Percentiles rank a stretch among this genome's conserved stretches.
These are phyloP conservation scores for Plutomurus gul DNA, from an alignment of 1,140 invertebrate genomes.

Conservation along the genomic window DNA sequence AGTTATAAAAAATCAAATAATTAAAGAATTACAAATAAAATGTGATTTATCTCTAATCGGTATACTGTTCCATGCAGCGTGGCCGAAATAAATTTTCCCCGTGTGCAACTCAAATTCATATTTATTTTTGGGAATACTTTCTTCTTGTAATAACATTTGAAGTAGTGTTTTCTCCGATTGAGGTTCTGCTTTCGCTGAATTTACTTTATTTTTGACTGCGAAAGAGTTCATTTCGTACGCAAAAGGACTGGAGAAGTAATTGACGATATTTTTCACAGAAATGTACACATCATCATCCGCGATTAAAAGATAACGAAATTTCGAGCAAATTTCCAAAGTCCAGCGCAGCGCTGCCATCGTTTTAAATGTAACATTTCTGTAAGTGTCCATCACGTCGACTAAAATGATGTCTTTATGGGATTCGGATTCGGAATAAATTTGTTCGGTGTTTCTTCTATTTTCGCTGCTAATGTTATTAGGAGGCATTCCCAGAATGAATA, in stretches of 20 bases:
- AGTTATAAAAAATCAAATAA: too few species aligned
- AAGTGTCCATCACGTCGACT: conserved; percentile 77
- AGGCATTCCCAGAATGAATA: conserved; percentile 20
- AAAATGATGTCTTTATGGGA: conserved; percentile 79
- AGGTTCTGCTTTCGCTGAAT: too few species aligned
- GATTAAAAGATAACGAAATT: conserved; percentile 81
- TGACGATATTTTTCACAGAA: conserved; percentile 79
- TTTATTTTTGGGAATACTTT: not conserved
- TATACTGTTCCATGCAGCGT: conserved; percentile 81
- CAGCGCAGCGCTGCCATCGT: conserved; percentile 86
- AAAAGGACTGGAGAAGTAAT: conserved; percentile 71
- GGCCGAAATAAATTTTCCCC: conserved; percentile 67
- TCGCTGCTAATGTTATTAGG: too few species aligned
- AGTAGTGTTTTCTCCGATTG: not conserved
- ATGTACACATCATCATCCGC: conserved; percentile 92
- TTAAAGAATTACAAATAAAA: not conserved
- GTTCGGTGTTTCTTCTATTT: too few species aligned
- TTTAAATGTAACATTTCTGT: conserved; percentile 91
- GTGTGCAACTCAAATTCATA: conserved; percentile 62
- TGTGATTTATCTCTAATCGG: conserved; percentile 68
- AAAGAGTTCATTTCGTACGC: conserved; percentile 65
- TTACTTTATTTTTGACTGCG: too few species aligned
- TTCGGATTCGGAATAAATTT: too few species aligned
- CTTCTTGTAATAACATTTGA: not conserved
- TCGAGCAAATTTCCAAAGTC: conserved; percentile 73